These are phyloP conservation scores for Balearica regulorum DNA, from an alignment of 2,797 vertebrate species.

Conservation along the genomic window DNA sequence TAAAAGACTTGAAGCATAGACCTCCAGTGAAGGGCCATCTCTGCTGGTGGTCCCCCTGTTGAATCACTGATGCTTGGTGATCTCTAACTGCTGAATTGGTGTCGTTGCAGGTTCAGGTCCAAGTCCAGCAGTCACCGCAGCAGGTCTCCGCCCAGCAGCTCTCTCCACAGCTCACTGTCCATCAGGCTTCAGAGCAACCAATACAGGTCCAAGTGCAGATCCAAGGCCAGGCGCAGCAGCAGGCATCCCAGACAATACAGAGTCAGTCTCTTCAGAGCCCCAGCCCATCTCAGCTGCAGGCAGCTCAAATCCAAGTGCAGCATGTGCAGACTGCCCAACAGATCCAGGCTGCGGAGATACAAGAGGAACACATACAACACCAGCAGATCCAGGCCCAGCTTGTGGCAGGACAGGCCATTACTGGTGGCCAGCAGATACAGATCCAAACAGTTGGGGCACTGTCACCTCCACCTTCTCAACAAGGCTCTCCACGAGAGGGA, in stretches of 20 bases:
- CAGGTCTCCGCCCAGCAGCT: constrained; percentile 86
- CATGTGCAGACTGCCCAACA: constrained; percentile 83
- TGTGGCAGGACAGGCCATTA: constrained; percentile 85
- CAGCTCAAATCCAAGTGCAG: constrained; percentile 90
- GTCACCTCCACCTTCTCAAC: constrained; percentile 86
- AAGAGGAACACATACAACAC: constrained; percentile 90
- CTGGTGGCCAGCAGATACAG: constrained; percentile 92
- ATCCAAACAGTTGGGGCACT: constrained; percentile 92
- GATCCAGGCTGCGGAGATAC: constrained; percentile 85
- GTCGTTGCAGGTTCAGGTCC: constrained; percentile 86
- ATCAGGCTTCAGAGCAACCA: constrained; percentile 84
- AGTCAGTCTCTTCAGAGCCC: constrained; percentile 88
- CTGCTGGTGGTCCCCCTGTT: neutral
- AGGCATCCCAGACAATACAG: constrained; percentile 87
- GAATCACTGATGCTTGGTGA: accelerated
- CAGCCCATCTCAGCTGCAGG: constrained; percentile 88
- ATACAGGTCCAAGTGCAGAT: constrained; percentile 96
- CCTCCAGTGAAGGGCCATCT: neutral
- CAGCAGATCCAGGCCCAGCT: constrained; percentile 96
- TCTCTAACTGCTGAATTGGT: constrained; percentile 51
- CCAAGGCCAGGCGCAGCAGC: constrained; percentile 89
- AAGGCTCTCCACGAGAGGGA: constrained; percentile 89
- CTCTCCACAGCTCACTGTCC: constrained; percentile 89
- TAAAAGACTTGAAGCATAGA: neutral
- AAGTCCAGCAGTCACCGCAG: constrained; percentile 91